Base-by-base conservation (phyloP, 2,113 vertebrate genomes). In the Scomber japonicus region DNA sequence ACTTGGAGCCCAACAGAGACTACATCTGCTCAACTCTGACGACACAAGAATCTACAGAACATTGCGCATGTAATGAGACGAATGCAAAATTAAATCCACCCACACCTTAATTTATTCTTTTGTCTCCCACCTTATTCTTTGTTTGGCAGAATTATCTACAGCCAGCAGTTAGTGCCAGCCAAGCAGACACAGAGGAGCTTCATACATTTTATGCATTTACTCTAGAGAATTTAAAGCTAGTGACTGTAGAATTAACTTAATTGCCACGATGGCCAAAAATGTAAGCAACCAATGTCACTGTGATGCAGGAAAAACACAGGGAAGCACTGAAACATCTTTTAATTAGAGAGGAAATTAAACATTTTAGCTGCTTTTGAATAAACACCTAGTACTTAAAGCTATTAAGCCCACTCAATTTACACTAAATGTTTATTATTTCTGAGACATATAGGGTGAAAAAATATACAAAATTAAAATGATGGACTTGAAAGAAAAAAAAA, bases 11-110 rank as follows among this genome's bases (percentile, higher is more conserved):
- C 48, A 50, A 30, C 69, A 65, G 77, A 60, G 59, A 74, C 61
- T 16, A 53, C 73, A 45, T 85, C 79, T 79, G 80, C 56, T 80
- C 14, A 11, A 40, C 56, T 71, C 81, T 56, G 40, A 67, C 17
- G 11, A 56, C 24, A 54, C 9, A 53, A n/a, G 40, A 80, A 48
- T 61, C 46, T 11, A 54, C 17, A 72, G 21, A 63, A 51, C 62
- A 57, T 19, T 27, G n/a, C 59, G 59, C 24, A 45, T 0, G 40
- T 70, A 67, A 64, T 40, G 11, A 44, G 14, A 50, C 44, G 49
- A 48, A 27, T 7, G 53, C 71, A 9, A 48, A 77, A 80, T 82
- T 0, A 82, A 87, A 85, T 82, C 84, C 75, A 75, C 82, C 82
- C 81, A 87, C 80, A 45, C 62, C n/a, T 65, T 69, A 57, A 74